Conservation (phyloP, 2,113 vertebrate genomes). For the Serilophus lunatus region DNA sequence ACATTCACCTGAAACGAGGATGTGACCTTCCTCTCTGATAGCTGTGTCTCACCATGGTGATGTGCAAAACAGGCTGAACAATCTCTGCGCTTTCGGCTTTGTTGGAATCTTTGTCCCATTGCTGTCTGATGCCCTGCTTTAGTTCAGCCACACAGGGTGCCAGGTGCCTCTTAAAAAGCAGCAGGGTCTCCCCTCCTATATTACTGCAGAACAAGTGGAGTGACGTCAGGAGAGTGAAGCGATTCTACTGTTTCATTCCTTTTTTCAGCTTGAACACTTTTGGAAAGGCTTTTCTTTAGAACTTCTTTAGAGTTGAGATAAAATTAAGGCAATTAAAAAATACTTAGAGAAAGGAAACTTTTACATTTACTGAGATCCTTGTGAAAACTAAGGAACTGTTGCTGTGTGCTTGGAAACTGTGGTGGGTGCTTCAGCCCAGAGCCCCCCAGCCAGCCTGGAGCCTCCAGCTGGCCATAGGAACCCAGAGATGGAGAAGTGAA, state of each 20-base stretch:
- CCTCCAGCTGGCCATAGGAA: background rate
- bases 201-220: background rate
- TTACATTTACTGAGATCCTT: background rate
- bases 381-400: background rate
- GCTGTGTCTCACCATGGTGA: rapidly evolving
- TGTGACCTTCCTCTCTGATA: background rate
- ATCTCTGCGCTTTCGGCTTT: background rate
- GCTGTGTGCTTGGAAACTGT: background rate
- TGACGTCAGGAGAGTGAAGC: background rate
- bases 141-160: background rate
- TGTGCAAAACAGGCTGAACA: background rate
- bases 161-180: background rate
- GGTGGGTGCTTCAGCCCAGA: background rate
- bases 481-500: background rate
- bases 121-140: background rate
- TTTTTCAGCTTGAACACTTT: background rate
- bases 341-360: background rate
- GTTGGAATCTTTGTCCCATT: background rate
- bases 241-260: background rate
- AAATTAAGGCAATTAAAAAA: background rate
- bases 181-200: background rate
- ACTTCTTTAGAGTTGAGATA: background rate
- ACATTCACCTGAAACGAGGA: background rate
- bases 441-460: background rate
- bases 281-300: background rate